Base-by-base conservation (phyloP, 2,113 vertebrate species). In the Daboia siamensis region DNA sequence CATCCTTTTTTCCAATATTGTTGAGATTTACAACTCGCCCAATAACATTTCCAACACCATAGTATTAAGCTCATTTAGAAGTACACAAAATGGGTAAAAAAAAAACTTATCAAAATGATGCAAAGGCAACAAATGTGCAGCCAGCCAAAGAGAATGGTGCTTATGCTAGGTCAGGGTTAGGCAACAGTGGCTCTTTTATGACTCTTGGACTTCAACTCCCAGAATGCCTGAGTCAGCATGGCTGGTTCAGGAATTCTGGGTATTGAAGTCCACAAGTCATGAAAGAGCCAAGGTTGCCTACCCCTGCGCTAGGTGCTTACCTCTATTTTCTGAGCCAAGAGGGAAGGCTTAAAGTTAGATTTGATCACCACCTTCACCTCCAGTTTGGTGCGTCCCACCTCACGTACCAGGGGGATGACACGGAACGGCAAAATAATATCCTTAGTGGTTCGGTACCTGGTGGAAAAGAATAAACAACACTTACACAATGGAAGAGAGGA, bases 331-430 rank as follows among this genome's bases (percentile, higher is more conserved):
- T 99, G 99, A 95, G 99, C 99, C 97, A 99, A 97, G 90, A 99
- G 98, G 0, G 99, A 99, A 55, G 99, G 99, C 95, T 99, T 99
- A 95, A 99, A 99, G 96, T 99, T 99, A 95, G 99, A 99, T 97
- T 99, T 99, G 97, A 99, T 99, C 96, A 99, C 99, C 94, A 99
- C 99, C 95, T 99, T 99, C 57, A 99, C 99, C 94, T 99, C 99
- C 94, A 99, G 97, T 94, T 99, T 99, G 94, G 99, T 99, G 96
- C 99, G 99, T 26, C 99, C 99, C 69, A 99, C 99, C 95, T 99
- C 99, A 90, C 99, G 97, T 92, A 99, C 99, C 92, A 99, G 97
- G 1, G 99, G 99, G 91, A 99, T 99, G 90, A 99, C 99, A 44
- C 99, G 98, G 98, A 99, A 99, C 1, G 99, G 99, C 94, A 99